phyloP scores from a whole-genome alignment of 2,113 vertebrate species.

The Aegotheles bennettii region DNA sequence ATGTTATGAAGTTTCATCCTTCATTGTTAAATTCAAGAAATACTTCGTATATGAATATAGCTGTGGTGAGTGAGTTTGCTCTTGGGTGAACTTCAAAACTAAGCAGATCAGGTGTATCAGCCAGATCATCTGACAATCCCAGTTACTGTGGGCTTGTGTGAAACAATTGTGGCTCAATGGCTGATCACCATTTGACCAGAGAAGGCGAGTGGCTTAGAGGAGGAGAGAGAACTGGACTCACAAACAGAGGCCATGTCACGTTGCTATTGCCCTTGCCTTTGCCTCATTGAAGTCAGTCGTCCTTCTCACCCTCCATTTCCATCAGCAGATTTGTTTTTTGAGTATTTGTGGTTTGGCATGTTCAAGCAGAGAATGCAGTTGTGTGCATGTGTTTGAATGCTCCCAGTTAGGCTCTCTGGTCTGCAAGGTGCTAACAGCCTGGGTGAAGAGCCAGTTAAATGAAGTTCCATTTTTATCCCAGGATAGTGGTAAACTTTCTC shows the following conservation, averaged over 20 bases:
- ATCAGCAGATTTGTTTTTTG: not conserved
- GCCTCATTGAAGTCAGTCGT: not conserved
- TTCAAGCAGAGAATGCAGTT: not conserved
- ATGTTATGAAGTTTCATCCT: not conserved
- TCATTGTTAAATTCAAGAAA: not conserved
- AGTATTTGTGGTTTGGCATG: not conserved
- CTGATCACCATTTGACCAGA: not conserved
- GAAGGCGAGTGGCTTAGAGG: not conserved
- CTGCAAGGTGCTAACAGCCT: not conserved
- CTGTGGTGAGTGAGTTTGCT: not conserved
- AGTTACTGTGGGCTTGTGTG: not conserved
- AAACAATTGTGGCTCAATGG: not conserved
- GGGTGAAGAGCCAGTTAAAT: not conserved
- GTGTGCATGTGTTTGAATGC: not conserved
- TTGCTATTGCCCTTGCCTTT: not conserved
- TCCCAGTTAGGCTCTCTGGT: not conserved
- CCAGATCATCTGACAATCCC: not conserved
- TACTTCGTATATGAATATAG: not conserved
- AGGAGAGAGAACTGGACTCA: not conserved
- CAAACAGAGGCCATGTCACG: accelerated
- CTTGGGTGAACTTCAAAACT: not conserved
- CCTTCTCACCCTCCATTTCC: not conserved
- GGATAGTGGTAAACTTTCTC: not conserved
- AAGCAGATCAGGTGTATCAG: not conserved
- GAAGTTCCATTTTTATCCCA: not conserved